Evolutionary conservation across 2,113 vertebrate species (phyloP).

Genomic region (Prunella fulvescens): DNA sequence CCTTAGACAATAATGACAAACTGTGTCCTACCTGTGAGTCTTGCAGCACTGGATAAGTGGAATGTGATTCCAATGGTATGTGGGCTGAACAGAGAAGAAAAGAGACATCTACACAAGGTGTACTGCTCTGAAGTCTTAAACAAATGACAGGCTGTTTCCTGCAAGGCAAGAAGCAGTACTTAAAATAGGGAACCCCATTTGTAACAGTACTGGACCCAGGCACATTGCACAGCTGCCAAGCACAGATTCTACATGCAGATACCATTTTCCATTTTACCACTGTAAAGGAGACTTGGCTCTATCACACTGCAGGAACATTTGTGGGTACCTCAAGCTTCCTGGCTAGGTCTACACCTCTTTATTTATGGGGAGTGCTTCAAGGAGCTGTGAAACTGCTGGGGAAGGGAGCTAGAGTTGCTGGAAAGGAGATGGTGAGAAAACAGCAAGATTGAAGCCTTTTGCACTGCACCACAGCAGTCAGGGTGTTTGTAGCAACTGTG

Average conservation of each 20-base stretch:
- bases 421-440: background rate
- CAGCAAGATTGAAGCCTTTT: background rate
- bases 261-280: background rate
- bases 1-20: background rate
- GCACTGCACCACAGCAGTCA: background rate
- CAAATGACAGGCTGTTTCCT: background rate
- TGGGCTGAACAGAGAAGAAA: background rate
- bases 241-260: background rate
- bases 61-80: background rate
- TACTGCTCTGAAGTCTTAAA: background rate
- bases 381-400: background rate
- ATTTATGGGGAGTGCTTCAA: background rate
- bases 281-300: background rate
- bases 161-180: background rate
- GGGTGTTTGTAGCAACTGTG: background rate
- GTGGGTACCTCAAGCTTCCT: background rate
- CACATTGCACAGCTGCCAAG: accelerated
- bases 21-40: background rate
- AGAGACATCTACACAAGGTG: no score
- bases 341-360: background rate
- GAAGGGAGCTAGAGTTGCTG: background rate
- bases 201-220: background rate
- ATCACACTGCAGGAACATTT: background rate
- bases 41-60: background rate
- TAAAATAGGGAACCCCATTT: background rate